phyloP scores from a whole-genome alignment of 2,888 invertebrate species.

The Cephalotes varians region DNA sequence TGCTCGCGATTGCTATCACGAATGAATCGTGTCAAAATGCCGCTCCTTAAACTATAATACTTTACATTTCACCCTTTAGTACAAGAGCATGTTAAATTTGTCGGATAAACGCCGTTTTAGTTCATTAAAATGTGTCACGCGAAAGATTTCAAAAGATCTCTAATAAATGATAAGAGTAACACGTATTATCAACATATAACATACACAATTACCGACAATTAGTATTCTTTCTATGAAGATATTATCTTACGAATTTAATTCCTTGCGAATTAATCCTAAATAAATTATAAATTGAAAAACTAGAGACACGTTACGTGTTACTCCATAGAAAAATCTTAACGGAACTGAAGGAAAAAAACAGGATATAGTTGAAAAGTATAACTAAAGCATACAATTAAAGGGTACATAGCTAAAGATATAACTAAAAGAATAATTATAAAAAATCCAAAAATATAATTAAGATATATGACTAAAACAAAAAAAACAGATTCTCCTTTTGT shows the following conservation, averaged over 20 bases:
- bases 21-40: conserved; percentile 7
- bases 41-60: neutral
- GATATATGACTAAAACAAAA: neutral
- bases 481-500: neutral
- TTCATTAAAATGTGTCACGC: neutral
- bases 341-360: neutral
- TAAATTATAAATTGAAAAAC: neutral
- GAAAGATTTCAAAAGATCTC: neutral
- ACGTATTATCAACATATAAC: neutral
- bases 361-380: neutral
- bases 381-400: neutral
- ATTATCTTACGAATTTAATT: neutral
- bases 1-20: neutral
- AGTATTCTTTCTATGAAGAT: neutral
- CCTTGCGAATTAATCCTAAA: neutral
- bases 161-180: neutral
- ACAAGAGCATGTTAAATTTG: neutral
- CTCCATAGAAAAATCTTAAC: neutral
- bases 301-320: neutral
- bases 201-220: neutral
- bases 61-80: neutral
- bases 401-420: neutral
- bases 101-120: neutral
- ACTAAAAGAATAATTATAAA: neutral
- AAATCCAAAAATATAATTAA: neutral